Evolutionary conservation across 2,113 vertebrate genomes (phyloP), one percentile per base, ranked within the genome.

Genomic region (Gavialis gangeticus): DNA sequence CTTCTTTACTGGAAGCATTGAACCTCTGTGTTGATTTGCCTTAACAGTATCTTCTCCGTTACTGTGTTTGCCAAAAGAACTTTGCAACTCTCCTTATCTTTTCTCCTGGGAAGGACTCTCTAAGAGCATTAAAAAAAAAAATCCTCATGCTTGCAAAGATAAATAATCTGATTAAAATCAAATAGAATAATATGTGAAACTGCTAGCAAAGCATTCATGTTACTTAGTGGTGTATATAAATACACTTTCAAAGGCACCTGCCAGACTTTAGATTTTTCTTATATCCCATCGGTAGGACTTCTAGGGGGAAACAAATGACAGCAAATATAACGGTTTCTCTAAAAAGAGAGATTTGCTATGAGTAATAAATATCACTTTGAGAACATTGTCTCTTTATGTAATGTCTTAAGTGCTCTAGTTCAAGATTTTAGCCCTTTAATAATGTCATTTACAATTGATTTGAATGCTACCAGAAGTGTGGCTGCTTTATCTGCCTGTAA

Each of bases 141-240:
- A 14, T 58, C 78, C 14, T 0, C 27, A 30, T 75, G 54, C 87
- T 77, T 90, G 87, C 76, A 30, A 71, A 91, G 89, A 94, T 93
- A 94, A 93, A 91, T 95, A 97, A 95, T 87, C 91, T 87, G 93
- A 91, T 93, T 96, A 95, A 83, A 89, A 89, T 91, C 34, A 55
- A 78, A 55, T 25, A 82, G 84, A 96, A 34, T 93, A 93, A 93
- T 93, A 88, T 37, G 66, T 75, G 79, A 93, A 91, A 69, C 79
- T 95, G 91, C 90, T 76, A 95, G 90, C 80, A 82, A 92, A 94
- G 88, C 79, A 78, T 83, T 92, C 82, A 18, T 75, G 80, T 87
- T 82, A 59, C 84, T 92, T 66, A 88, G 55, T 75, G 62, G 34
- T 19, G 69, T 57, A 79, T 18, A 19, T 14, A 69, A 73, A 22